Base-by-base conservation (phyloP, 2,888 invertebrate genomes). In the Ochropacha duplaris region DNA sequence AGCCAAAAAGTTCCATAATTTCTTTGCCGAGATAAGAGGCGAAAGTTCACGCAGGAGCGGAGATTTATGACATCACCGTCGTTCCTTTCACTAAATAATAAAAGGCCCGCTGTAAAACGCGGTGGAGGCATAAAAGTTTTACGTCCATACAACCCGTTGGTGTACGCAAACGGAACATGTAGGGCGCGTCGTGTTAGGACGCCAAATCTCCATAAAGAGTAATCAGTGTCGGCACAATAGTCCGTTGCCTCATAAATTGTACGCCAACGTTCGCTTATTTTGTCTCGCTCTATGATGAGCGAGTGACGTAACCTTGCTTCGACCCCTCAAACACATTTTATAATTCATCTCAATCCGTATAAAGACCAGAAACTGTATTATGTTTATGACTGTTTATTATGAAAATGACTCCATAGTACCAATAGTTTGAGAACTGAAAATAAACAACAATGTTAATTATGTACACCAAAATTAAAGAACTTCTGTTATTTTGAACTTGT, bases 11-110 rank as follows among this genome's bases (percentile, higher is more conserved):
- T 92, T 92, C 87, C 84, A 91, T 90, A 91, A 92, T 92, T 92
- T 90, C 91, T 90, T 91, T 84, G 85, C 87, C 86, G 86, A 91
- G 92, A 92, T 92, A 92, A 92, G 90, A 90, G 90, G 92, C 88
- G 88, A 91, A 90, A 91, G 91, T 92, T 92, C 91, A 91, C 90
- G 90, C 90, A 90, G 91, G 87, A 91, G 87, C 88, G 83, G 89
- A 92, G 92, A 92, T 92, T 92, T 92, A 92, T 90, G 90, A 91
- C 91, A 87, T 91, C 90, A 90, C 88, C 89, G 90, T 87, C 86
- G 88, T 86, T 90, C 90, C 90, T 91, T 92, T 91, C 91, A 92
- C 92, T 92, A 92, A 92, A 92, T 92, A 92, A 92, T 92, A 90
- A 92, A 92, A 90, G 90, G 84, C 82, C 85, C 84, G 90, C 90